These are phyloP conservation scores for Epinotia demarniana DNA, from an alignment of 2,888 invertebrate genomes.

Conservation along the genomic window DNA sequence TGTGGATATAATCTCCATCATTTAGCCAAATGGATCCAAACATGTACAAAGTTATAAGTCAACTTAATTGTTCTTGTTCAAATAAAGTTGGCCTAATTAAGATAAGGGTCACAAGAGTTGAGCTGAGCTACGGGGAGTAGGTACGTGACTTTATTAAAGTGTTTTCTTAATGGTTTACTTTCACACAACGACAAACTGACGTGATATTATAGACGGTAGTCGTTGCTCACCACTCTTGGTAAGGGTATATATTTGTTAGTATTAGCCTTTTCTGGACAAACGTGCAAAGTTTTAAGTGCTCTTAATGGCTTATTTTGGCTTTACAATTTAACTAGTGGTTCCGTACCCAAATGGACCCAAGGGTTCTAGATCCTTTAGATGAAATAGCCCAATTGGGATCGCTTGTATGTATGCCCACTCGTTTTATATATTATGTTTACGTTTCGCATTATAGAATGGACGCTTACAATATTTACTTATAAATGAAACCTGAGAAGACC, in stretches of 20 bases:
- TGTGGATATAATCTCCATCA: background rate
- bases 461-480: background rate
- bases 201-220: no score
- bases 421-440: background rate
- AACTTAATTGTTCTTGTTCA: slow-evolving; percentile 7
- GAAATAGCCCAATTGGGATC: background rate
- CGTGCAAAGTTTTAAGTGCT: no score
- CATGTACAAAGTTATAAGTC: background rate
- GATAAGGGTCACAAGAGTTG: background rate
- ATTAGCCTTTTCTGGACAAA: no score
- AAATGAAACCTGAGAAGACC: background rate
- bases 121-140: background rate
- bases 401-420: background rate
- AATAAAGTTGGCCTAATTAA: slow-evolving; percentile 1
- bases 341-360: no score
- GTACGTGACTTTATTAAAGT: background rate
- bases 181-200: background rate
- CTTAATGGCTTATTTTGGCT: no score
- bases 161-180: background rate
- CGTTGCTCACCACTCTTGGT: no score
- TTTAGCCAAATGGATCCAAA: background rate
- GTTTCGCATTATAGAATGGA: background rate
- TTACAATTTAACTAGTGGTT: no score
- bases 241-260: no score
- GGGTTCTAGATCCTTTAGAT: no score